Percentiles rank a stretch among this genome's conserved stretches.
These are phyloP conservation scores for Sycobia sp. DNA, from an alignment of 1,140 invertebrate genomes.

Conservation along the genomic window DNA sequence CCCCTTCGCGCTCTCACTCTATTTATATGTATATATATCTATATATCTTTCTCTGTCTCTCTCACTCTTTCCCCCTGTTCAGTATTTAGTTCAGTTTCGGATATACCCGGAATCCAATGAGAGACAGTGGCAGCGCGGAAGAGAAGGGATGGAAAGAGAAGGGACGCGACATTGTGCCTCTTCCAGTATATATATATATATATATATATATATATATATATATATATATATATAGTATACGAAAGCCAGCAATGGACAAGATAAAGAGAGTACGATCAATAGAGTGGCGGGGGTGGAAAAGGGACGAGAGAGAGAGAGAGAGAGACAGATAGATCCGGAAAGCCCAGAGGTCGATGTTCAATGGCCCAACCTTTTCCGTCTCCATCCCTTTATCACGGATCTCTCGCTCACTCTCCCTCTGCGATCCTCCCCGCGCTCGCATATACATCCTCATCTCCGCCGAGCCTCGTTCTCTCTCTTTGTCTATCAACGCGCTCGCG, in stretches of 20 bases:
- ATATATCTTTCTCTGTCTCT: constrained; percentile 22
- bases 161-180: too few species aligned
- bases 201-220: too few species aligned
- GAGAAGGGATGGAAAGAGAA: constrained; percentile 17
- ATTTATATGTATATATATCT: too few species aligned
- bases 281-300: neutral
- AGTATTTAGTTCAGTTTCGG: constrained; percentile 58
- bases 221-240: constrained; percentile 41
- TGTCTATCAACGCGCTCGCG: constrained; percentile 29
- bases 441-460: constrained; percentile 22
- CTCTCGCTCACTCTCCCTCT: constrained; percentile 37
- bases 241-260: constrained; percentile 38
- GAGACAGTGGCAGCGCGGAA: neutral
- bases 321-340: constrained; percentile 30
- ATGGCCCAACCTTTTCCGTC: constrained; percentile 55
- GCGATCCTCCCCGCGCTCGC: constrained; percentile 29
- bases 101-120: constrained; percentile 53
- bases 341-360: constrained; percentile 61
- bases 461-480: constrained; percentile 31
- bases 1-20: constrained; percentile 24
- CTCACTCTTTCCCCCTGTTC: constrained; percentile 35
- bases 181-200: too few species aligned
- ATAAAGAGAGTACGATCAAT: constrained; percentile 34
- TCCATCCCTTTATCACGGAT: constrained; percentile 50
- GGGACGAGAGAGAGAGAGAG: neutral